These are phyloP conservation scores for Anas platyrhynchos DNA, from an alignment of 2,113 vertebrate species.

Conservation along the genomic window DNA sequence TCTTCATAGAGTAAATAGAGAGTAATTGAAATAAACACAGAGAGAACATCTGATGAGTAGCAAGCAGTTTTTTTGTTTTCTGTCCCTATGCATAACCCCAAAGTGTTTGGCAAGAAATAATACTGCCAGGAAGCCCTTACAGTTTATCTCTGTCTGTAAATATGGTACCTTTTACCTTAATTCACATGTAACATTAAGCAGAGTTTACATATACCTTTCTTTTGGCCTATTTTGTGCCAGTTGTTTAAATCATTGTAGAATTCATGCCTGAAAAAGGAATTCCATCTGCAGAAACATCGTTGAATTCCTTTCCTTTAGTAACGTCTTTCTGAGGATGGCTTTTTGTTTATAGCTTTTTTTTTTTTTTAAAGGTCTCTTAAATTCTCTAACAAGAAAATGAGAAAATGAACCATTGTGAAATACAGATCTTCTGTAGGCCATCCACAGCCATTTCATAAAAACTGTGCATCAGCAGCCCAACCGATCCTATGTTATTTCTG, in stretches of 20 bases:
- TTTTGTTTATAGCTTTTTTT: not conserved
- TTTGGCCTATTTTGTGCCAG: not conserved
- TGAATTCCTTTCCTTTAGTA: slow-evolving; percentile 12
- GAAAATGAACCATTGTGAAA: not conserved
- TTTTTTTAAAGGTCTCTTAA: not conserved
- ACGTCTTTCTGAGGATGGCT: not conserved
- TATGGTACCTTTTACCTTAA: not conserved
- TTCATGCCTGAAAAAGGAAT: slow-evolving; percentile 7
- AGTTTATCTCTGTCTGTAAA: not conserved
- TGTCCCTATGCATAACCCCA: not conserved
- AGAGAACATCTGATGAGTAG: not conserved
- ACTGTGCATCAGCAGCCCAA: not conserved
- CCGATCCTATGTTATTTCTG: not conserved
- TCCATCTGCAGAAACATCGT: not conserved
- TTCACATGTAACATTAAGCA: not conserved
- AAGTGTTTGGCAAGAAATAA: not conserved
- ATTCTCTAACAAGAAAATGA: not conserved
- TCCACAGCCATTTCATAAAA: not conserved
- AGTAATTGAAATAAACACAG: not conserved
- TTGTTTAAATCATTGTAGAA: not conserved
- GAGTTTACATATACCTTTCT: not conserved
- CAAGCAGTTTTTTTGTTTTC: not conserved
- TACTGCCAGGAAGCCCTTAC: not conserved
- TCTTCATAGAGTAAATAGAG: not conserved
- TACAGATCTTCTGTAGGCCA: not conserved